phyloP scores from a whole-genome alignment of 2,888 invertebrate genomes.

The Odontocolon sp. region DNA sequence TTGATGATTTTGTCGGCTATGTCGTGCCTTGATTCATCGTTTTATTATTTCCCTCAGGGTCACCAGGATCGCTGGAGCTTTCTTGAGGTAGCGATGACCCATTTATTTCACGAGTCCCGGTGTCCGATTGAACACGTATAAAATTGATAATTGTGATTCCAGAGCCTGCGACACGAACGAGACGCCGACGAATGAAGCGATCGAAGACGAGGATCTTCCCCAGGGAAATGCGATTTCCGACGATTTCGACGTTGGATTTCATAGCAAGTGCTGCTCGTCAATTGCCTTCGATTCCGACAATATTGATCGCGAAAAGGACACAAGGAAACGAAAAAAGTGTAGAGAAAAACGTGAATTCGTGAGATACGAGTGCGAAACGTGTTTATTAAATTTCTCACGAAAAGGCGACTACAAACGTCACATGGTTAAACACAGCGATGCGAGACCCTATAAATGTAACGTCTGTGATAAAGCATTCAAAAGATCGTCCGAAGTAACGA shows the following conservation, averaged over 20 bases:
- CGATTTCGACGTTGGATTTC: conserved; percentile 31
- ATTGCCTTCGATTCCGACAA: neutral
- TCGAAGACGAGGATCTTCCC: neutral
- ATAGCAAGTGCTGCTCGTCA: too few relatives aligned
- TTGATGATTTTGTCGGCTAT: conserved; percentile 46
- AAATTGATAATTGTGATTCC: conserved; percentile 55
- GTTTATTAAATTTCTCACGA: conserved; percentile 68
- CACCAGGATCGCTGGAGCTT: neutral
- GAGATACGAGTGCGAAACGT: conserved; percentile 39
- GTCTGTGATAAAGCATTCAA: conserved; percentile 60
- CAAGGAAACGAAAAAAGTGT: conserved; percentile 10
- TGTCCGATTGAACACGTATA: conserved; percentile 19
- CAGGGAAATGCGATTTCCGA: neutral
- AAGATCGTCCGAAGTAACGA: conserved; percentile 60
- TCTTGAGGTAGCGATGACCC: conserved; percentile 14
- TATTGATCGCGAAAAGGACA: neutral
- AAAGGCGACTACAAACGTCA: conserved; percentile 23
- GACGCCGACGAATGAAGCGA: neutral
- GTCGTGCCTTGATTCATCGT: neutral
- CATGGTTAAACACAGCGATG: conserved; percentile 37
- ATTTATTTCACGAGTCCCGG: neutral
- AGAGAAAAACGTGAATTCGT: neutral
- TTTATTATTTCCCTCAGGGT: conserved; percentile 10
- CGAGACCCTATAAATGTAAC: conserved; percentile 53
- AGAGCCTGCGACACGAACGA: conserved; percentile 33